Evolutionary conservation across 2,888 invertebrate genomes (phyloP).

Genomic region (Asteroscopus sphinx): DNA sequence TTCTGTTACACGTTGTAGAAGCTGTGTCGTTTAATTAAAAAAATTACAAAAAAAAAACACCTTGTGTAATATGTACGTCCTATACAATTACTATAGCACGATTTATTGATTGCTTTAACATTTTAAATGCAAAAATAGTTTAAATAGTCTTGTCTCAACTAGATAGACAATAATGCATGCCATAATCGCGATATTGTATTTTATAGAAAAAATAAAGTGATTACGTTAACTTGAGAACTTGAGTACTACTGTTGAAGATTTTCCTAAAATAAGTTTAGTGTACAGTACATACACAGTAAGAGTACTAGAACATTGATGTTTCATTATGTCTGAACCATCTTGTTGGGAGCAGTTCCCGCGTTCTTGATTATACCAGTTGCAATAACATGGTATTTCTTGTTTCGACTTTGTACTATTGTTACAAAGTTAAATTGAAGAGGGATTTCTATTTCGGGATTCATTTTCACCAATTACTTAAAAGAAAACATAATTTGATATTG

Average conservation of each 20-base stretch:
- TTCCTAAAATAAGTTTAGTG: constrained; percentile 3
- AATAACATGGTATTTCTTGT: constrained; percentile 1
- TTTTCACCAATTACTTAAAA: neutral
- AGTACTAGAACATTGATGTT: constrained; percentile 3
- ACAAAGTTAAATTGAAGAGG: neutral
- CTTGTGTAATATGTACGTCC: too few species aligned
- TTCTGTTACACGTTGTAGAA: too few species aligned
- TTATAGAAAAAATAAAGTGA: constrained; percentile 36
- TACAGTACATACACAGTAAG: too few species aligned
- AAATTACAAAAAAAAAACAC: too few species aligned
- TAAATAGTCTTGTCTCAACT: constrained; percentile 1
- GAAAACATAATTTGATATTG: neutral
- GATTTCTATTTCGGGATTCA: neutral
- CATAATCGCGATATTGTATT: constrained; percentile 25
- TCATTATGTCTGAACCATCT: neutral
- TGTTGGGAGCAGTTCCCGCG: neutral
- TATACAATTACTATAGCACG: too few species aligned
- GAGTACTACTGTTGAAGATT: constrained; percentile 22
- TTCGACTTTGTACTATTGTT: neutral
- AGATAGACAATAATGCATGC: constrained; percentile 21
- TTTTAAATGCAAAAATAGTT: too few species aligned
- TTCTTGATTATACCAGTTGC: constrained; percentile 10
- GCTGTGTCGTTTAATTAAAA: too few species aligned
- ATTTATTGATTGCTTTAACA: too few species aligned
- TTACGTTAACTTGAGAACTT: constrained; percentile 23